Evolutionary conservation across 2,113 vertebrate species (phyloP).

Genomic region (Dolichotis patagonum): DNA sequence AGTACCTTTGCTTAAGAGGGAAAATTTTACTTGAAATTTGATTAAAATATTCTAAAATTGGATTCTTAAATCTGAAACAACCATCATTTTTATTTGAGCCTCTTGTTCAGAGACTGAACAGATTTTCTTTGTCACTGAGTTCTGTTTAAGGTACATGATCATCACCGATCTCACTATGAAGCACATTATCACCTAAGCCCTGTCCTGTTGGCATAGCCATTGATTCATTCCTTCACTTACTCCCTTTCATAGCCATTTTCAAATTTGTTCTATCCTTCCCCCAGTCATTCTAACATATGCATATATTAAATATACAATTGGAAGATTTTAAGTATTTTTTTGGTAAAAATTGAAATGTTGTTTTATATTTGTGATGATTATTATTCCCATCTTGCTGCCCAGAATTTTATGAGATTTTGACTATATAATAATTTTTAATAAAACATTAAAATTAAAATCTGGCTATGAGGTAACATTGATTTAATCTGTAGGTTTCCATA

Average conservation of each 20-base stretch:
- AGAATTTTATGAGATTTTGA: conserved; percentile 34
- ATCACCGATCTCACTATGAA: neutral
- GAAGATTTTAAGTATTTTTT: neutral
- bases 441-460: conserved; percentile 48
- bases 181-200: neutral
- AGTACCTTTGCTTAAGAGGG: neutral
- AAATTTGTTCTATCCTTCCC: neutral
- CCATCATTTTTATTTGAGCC: neutral
- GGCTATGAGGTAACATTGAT: neutral
- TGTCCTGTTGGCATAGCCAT: neutral
- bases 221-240: neutral
- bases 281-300: neutral
- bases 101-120: neutral
- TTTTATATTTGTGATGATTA: conserved; percentile 34
- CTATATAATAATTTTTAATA: conserved; percentile 27
- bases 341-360: neutral
- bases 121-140: neutral
- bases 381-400: neutral
- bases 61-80: neutral
- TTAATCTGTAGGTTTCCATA: neutral
- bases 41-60: neutral
- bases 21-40: neutral
- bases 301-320: neutral
- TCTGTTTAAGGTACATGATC: neutral
- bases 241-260: neutral